Conservation (phyloP, 2,888 invertebrate genomes). For the Harpalus rufipes region DNA sequence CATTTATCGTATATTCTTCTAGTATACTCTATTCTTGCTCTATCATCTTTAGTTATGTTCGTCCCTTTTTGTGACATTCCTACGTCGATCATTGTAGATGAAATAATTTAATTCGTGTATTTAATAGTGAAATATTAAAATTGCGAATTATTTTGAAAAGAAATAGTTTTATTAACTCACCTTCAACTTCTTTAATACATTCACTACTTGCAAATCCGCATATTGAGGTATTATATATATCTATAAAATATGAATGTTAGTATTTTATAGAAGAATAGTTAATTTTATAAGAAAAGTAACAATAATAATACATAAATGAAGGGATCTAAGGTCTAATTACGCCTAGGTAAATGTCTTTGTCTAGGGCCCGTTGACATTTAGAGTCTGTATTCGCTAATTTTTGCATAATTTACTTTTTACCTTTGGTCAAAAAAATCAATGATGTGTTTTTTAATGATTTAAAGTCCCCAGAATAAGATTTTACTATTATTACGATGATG, state of each 20-base stretch:
- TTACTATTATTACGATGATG: no score
- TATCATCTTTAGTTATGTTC: constrained; percentile 1
- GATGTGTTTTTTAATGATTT: no score
- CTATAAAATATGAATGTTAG: background rate
- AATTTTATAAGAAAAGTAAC: background rate
- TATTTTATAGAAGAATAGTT: background rate
- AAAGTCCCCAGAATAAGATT: no score
- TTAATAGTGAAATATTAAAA: no score
- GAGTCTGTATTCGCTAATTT: no score
- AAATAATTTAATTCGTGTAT: background rate
- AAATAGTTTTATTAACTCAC: constrained; percentile 1
- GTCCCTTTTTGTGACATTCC: background rate
- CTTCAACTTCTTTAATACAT: constrained; percentile 8
- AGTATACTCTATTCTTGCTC: constrained; percentile 2
- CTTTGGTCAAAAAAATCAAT: no score
- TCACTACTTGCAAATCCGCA: constrained; percentile 24
- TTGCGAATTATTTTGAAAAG: no score
- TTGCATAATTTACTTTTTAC: no score
- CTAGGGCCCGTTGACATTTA: no score
- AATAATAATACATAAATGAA: background rate
- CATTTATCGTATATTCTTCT: constrained; percentile 66
- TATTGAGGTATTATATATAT: constrained; percentile 18
- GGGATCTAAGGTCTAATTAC: background rate
- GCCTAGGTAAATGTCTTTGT: no score
- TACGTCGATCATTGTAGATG: constrained; percentile 30